Percentiles rank a stretch among this genome's conserved stretches.
Conservation (phyloP, 2,113 vertebrate genomes). For the Leptobrachium ailaonicum region DNA sequence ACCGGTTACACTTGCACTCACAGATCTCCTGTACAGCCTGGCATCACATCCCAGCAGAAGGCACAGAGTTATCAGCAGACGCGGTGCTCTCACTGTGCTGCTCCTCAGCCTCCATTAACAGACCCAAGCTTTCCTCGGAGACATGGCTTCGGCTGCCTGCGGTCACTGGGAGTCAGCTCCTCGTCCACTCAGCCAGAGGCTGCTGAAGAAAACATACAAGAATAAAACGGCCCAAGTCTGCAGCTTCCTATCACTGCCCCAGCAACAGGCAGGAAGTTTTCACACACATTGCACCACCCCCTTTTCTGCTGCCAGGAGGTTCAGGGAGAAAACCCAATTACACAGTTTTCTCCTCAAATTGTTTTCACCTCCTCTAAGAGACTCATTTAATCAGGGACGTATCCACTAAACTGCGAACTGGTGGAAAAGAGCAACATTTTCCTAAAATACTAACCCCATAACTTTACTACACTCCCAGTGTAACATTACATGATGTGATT, state of each 20-base stretch:
- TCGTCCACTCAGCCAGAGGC: neutral
- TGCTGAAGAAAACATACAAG: neutral
- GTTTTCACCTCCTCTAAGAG: no score
- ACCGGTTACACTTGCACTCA: neutral
- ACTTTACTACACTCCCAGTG: no score
- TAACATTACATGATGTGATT: no score
- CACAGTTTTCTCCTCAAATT: no score
- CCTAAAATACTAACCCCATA: no score
- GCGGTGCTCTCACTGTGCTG: neutral
- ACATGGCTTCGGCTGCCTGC: neutral
- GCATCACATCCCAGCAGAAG: neutral
- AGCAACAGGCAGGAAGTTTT: slow-evolving; percentile 18
- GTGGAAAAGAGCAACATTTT: no score
- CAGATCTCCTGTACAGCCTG: neutral
- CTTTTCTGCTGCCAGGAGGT: neutral
- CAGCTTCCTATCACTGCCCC: slow-evolving; percentile 17
- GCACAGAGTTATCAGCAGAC: neutral
- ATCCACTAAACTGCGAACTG: no score
- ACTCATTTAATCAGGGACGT: no score
- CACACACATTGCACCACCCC: slow-evolving; percentile 1
- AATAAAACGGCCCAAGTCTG: neutral
- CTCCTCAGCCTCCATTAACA: neutral
- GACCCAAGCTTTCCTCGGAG: no score
- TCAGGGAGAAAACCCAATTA: neutral
- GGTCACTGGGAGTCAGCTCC: slow-evolving; percentile 2